Evolutionary conservation across 2,797 vertebrate genomes (phyloP), one percentile per base, ranked within the genome.

Genomic region (Melopsittacus undulatus): DNA sequence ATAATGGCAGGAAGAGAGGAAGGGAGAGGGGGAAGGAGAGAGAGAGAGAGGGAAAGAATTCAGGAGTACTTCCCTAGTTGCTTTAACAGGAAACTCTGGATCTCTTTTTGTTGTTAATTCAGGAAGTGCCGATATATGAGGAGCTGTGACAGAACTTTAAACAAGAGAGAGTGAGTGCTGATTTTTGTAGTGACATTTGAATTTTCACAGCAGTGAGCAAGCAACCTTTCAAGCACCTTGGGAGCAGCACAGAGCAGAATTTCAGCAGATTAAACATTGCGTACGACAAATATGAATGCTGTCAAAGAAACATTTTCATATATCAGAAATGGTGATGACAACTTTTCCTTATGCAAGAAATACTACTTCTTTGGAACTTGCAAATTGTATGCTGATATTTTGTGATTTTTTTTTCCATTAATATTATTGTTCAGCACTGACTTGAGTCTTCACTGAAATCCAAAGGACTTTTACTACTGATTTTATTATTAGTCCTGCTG

Each of bases 91-190:
- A 90, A 75, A 32, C 23, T 46, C 10, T 52, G 51, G n/a, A 30
- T 46, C 59, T 79, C 14, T 61, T 90, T 94, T 89, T 94, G 51
- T 67, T 91, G 38, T 74, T 94, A 87, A 61, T 82, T 92, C 89
- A 94, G 74, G 70, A 94, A 92, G 48, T 57, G 40, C 11, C 0
- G 7, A 82, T 83, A 79, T 46, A 64, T 45, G 43, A 94, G 80
- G 48, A 90, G 40, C 40, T 45, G 40, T 87, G 73, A 79, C 22
- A 66, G 38, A 76, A 92, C 7, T 75, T 94, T 70, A 73, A 95
- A 86, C 36, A 81, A 83, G 40, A 87, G 70, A 15, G 26, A 76
- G 38, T 30, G 57, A 64, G 20, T 15, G 68, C 76, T 85, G 80
- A 66, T 82, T 74, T 95, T 92, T 67, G 32, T 45, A 20, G 46